phyloP scores from a whole-genome alignment of 2,113 vertebrate species.

The Phalacrocorax carbo region DNA sequence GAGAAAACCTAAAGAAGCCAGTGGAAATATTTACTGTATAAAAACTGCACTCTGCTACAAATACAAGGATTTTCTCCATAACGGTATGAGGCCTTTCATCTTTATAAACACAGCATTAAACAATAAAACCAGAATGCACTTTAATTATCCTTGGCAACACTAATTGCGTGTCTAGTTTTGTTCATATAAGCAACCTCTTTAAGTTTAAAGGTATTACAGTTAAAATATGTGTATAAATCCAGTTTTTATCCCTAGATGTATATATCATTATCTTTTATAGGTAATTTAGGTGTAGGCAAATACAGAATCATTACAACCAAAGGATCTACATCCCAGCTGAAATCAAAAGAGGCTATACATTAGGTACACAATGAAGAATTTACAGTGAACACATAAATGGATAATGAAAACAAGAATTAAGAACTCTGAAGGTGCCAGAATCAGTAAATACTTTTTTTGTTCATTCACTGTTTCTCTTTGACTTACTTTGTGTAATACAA shows the following conservation, averaged over 20 bases:
- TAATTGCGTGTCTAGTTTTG: background rate
- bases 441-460: background rate
- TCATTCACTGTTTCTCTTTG: background rate
- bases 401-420: background rate
- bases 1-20: background rate
- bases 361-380: background rate
- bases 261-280: background rate
- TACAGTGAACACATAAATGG: background rate
- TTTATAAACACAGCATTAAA: background rate
- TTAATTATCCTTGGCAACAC: background rate
- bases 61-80: background rate
- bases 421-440: background rate
- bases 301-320: background rate
- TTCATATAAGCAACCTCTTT: background rate
- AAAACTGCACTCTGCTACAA: background rate
- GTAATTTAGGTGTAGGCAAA: background rate
- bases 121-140: background rate
- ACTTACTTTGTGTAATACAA: background rate
- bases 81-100: background rate
- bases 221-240: background rate
- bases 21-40: background rate
- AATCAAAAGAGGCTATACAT: background rate
- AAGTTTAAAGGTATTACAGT: background rate
- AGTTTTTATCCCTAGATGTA: background rate
- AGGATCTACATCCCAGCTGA: background rate